Base-by-base conservation (phyloP, 92 coral and sea anemone species). In the Metridium senile region DNA sequence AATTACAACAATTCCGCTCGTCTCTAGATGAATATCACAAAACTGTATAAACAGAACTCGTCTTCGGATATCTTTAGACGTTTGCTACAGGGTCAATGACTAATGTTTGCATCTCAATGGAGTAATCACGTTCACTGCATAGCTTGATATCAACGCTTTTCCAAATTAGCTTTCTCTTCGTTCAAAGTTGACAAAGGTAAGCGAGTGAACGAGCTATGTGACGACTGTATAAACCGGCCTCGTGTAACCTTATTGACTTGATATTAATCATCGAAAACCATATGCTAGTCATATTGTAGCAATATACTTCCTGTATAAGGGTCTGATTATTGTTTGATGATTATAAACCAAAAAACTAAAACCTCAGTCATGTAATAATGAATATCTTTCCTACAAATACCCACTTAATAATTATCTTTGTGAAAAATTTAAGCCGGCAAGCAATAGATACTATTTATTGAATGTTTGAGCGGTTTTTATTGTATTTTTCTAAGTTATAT, bases 251-350 rank as follows among this genome's bases (percentile, higher is more conserved):
- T 58, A 22, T 33, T 54, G 66, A 72, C 54, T 58, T 33, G 22
- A 73, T 33, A 73, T 73, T 73, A 73, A 73, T 73, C 51, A 73
- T 33, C 68, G n/a, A 33, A 58, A 73, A 58, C 20, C 78, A 73
- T 73, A 73, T 73, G 78, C 65, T n/a, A 73, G 57, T 57, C 65
- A 34, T 9, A 73, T n/a, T 57, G 34, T 45, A 51, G 47, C 49
- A 26, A 20, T 11, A 26, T 62, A 73, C 57, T 73, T 73, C 78
- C 78, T 73, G 78, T 58, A 73, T 29, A 20, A 62, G 66, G 26
- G 30, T n/a, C 67, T 71, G 21, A 72, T 52, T 72, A 66, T 35
- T 72, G 54, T 9, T 19, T 26, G 56, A 57, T 32, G 10, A 32
- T 33, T 13, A 51, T 27, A 72, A 53, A 23, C 45, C 28, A 9